These are phyloP conservation scores for Triplophysa rosa DNA, from an alignment of 2,113 vertebrate genomes.

Conservation along the genomic window DNA sequence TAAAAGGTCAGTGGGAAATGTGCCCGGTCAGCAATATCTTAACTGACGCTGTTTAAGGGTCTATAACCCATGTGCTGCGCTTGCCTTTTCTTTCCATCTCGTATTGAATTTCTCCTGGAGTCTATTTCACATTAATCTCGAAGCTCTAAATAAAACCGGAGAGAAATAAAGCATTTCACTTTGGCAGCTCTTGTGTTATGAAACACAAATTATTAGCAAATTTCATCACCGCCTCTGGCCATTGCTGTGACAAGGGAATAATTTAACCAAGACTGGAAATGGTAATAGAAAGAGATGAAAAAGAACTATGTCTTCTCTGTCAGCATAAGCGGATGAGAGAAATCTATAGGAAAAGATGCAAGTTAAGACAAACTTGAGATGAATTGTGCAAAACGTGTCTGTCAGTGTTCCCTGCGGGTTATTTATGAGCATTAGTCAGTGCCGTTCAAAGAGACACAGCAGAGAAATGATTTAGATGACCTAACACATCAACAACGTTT, in stretches of 20 bases:
- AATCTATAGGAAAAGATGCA: background rate
- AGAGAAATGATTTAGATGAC: background rate
- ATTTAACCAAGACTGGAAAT: slow-evolving; percentile 17
- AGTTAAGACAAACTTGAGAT: background rate
- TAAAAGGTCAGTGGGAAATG: slow-evolving; percentile 3
- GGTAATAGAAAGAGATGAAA: slow-evolving; percentile 24
- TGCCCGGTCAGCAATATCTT: background rate
- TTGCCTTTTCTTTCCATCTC: background rate
- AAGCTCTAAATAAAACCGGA: slow-evolving; percentile 38
- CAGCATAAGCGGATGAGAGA: background rate
- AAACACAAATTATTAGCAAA: slow-evolving; percentile 34
- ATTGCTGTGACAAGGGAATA: slow-evolving; percentile 16
- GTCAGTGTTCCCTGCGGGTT: background rate
- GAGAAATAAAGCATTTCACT: slow-evolving; percentile 13
- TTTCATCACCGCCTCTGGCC: slow-evolving; percentile 31
- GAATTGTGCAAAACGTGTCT: background rate
- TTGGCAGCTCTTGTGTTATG: slow-evolving; percentile 37
- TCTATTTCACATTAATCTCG: slow-evolving; percentile 43
- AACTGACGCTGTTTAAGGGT: background rate
- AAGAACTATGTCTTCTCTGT: background rate
- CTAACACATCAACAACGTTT: background rate
- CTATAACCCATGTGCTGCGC: slow-evolving; percentile 12
- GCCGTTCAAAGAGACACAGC: background rate
- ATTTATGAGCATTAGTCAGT: background rate
- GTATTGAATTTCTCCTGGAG: slow-evolving; percentile 35